phyloP scores from a whole-genome alignment of 2,797 vertebrate species.

The Nyctalus aviator region DNA sequence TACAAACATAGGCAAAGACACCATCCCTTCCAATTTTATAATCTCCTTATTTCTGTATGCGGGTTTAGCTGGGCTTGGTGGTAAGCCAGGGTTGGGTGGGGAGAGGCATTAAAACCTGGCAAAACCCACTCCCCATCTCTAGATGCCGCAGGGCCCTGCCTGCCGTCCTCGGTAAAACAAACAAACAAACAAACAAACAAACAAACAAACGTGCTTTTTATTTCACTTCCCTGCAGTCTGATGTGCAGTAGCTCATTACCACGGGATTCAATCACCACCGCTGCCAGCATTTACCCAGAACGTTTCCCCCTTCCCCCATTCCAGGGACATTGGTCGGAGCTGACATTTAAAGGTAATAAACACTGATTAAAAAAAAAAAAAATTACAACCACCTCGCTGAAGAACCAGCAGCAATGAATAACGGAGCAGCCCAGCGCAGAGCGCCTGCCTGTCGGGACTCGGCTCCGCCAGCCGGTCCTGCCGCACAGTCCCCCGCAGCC shows the following conservation, averaged over 20 bases:
- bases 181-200: too few species aligned
- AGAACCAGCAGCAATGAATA: background rate
- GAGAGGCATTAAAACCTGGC: slow-evolving; percentile 72
- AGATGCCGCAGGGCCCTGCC: slow-evolving; percentile 53
- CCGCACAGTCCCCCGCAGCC: slow-evolving; percentile 27
- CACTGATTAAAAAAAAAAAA: slow-evolving; percentile 31
- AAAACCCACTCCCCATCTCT: slow-evolving; percentile 52
- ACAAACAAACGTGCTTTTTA: slow-evolving; percentile 63
- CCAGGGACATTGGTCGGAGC: slow-evolving; percentile 16
- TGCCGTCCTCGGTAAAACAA: slow-evolving; percentile 62
- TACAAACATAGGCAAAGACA: slow-evolving; percentile 76
- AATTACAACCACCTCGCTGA: background rate
- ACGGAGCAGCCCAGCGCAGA: background rate
- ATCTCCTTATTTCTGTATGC: slow-evolving; percentile 45
- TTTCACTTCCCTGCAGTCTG: slow-evolving; percentile 45
- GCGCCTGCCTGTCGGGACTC: slow-evolving; percentile 41
- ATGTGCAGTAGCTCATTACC: slow-evolving; percentile 54
- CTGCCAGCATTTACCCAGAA: background rate
- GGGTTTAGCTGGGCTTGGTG: slow-evolving; percentile 55
- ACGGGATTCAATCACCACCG: background rate
- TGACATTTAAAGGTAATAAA: slow-evolving; percentile 73
- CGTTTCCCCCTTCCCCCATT: background rate
- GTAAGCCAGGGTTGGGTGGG: slow-evolving; percentile 53
- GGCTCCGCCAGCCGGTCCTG: background rate
- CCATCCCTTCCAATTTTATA: slow-evolving; percentile 74